Evolutionary conservation across 2,888 invertebrate genomes (phyloP).

Genomic region (Tanaodytes sp.): DNA sequence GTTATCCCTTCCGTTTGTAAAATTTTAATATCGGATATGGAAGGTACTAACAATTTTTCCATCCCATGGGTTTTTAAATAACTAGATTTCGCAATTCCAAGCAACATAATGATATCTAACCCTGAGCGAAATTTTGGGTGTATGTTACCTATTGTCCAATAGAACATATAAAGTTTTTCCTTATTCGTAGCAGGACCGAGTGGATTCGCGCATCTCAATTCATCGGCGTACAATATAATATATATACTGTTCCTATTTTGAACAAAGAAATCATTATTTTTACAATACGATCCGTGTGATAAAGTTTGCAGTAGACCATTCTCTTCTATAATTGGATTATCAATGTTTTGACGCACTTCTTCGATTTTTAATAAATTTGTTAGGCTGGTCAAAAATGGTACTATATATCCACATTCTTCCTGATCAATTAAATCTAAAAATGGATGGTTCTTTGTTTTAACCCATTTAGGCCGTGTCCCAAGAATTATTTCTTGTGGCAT

Average conservation of each 20-base stretch:
- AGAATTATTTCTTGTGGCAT: constrained; percentile 1
- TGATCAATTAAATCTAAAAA: constrained; percentile 16
- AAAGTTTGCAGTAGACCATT: constrained; percentile 46
- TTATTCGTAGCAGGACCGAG: constrained; percentile 7
- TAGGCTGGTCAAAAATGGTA: constrained; percentile 49
- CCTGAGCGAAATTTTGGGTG: constrained; percentile 8
- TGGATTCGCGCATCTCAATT: constrained; percentile 27
- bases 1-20: constrained; percentile 41
- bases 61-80: constrained; percentile 25
- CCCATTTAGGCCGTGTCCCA: constrained; percentile 26
- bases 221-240: constrained; percentile 55
- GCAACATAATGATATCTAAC: not conserved
- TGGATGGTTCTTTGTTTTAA: constrained; percentile 14
- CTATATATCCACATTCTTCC: constrained; percentile 37
- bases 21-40: no score
- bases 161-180: constrained; percentile 2
- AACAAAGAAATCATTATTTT: constrained; percentile 39
- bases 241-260: constrained; percentile 46
- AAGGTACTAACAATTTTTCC: constrained; percentile 39
- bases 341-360: constrained; percentile 22
- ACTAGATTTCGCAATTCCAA: constrained; percentile 3
- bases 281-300: constrained; percentile 53
- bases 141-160: constrained; percentile 12
- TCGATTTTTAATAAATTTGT: constrained; percentile 43
- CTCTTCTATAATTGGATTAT: constrained; percentile 28